Evolutionary conservation across 1,140 invertebrate species (phyloP).

Genomic region (Meteorus sp.): DNA sequence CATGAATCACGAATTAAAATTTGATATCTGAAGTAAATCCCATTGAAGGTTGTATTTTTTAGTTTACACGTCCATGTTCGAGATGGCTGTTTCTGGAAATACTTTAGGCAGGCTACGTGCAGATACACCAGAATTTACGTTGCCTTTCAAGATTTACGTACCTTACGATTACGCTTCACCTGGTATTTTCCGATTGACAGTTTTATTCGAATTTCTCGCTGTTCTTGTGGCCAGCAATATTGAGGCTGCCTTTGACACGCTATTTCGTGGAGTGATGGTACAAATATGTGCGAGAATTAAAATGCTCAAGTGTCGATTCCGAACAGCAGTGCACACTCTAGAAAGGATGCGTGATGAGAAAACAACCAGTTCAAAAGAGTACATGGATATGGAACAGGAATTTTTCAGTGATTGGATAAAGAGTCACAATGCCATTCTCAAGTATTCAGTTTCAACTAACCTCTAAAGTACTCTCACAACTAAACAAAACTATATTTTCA

Average conservation of each 20-base stretch:
- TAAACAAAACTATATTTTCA: too few relatives aligned
- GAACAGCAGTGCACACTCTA: not conserved
- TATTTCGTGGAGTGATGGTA: conserved; percentile 9
- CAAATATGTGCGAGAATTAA: conserved; percentile 2
- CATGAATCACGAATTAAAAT: too few relatives aligned
- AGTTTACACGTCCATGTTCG: not conserved
- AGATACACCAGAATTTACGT: not conserved
- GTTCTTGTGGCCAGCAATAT: not conserved
- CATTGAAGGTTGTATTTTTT: too few relatives aligned
- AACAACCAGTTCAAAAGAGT: not conserved
- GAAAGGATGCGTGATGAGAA: not conserved
- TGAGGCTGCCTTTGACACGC: not conserved
- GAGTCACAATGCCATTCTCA: not conserved
- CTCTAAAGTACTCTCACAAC: not conserved
- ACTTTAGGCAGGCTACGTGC: not conserved
- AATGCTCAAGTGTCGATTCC: not conserved
- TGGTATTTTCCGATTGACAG: not conserved
- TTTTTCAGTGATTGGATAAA: conserved; percentile 4
- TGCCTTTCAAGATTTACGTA: not conserved
- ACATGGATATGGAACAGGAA: not conserved
- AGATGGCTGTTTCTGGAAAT: not conserved
- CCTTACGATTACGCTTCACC: not conserved
- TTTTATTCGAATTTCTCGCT: not conserved
- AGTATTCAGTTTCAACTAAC: not conserved
- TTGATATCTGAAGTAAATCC: too few relatives aligned